Percentiles rank a stretch among this genome's conserved stretches.
phyloP scores from a whole-genome alignment of 2,113 vertebrate genomes.

The Myotis davidii region DNA sequence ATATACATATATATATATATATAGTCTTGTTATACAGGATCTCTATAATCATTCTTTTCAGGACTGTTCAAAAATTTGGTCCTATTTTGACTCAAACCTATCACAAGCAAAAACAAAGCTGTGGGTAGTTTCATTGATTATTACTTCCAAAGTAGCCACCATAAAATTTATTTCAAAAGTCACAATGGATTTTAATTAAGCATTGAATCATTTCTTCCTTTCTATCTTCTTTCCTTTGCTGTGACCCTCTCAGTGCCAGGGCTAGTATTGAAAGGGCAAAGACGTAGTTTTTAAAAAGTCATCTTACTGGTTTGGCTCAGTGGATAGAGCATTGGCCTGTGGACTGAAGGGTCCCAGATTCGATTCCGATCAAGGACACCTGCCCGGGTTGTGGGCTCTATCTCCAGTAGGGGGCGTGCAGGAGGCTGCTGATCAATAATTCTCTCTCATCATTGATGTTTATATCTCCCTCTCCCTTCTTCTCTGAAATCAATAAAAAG shows the following conservation, averaged over 20 bases:
- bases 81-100: neutral
- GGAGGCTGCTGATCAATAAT: too few relatives aligned
- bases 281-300: neutral
- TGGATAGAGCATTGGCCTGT: too few relatives aligned
- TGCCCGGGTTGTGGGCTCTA: too few relatives aligned
- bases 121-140: neutral
- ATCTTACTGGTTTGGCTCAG: too few relatives aligned
- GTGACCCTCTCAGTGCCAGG: neutral
- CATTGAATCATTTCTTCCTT: neutral
- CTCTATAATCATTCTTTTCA: neutral
- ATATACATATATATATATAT: too few relatives aligned
- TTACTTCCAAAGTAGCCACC: conserved; percentile 2
- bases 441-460: too few relatives aligned
- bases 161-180: neutral
- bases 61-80: neutral
- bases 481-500: too few relatives aligned
- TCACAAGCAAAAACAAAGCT: neutral
- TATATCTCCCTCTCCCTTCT: too few relatives aligned
- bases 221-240: neutral
- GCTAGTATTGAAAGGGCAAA: neutral
- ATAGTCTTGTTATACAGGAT: neutral
- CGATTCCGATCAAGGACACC: too few relatives aligned
- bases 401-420: too few relatives aligned
- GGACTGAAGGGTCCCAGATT: too few relatives aligned
- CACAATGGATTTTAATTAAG: neutral